A percentile compares a stretch with the other conserved stretches of the same genome.
phyloP scores from a whole-genome alignment of 2,797 vertebrate species.

The Sebastes steindachneri region DNA sequence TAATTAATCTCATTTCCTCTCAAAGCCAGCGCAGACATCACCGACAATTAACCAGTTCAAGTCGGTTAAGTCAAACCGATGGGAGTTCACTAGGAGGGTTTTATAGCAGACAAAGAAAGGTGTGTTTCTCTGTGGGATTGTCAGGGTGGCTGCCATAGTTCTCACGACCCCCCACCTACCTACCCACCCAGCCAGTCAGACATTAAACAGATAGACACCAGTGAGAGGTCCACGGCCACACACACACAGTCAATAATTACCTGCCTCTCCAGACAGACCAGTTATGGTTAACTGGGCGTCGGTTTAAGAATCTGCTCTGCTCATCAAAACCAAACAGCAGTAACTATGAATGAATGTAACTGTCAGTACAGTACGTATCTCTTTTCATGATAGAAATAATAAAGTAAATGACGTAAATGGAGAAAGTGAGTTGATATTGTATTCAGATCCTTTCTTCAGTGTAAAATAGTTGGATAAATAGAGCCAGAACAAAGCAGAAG shows the following conservation, averaged over 20 bases:
- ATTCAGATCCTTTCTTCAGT: background rate
- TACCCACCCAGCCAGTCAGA: slow-evolving; percentile 37
- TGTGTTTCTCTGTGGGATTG: slow-evolving; percentile 42
- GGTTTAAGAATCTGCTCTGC: background rate
- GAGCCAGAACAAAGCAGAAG: background rate
- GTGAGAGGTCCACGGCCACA: slow-evolving; percentile 10
- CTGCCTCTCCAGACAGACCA: slow-evolving; percentile 44
- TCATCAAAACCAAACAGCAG: slow-evolving; percentile 13
- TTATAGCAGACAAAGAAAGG: slow-evolving; percentile 49
- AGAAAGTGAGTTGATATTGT: background rate
- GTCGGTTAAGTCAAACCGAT: slow-evolving; percentile 20
- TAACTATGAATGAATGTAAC: background rate
- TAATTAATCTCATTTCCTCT: slow-evolving; percentile 71
- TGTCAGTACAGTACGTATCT: background rate
- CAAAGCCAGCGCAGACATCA: slow-evolving; percentile 44
- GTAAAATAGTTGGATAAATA: background rate
- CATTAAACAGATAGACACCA: slow-evolving; percentile 64
- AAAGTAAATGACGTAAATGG: background rate
- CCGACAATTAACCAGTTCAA: slow-evolving; percentile 42
- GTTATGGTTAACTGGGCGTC: slow-evolving; percentile 37
- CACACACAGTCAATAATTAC: slow-evolving; percentile 51
- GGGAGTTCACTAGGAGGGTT: slow-evolving; percentile 14
- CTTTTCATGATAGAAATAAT: background rate
- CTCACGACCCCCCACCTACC: slow-evolving; percentile 28
- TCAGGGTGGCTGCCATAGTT: slow-evolving; percentile 30